A percentile compares a stretch with the other conserved stretches of the same genome.
Conservation (phyloP, 2,113 vertebrate genomes). For the Cathartes aura region DNA sequence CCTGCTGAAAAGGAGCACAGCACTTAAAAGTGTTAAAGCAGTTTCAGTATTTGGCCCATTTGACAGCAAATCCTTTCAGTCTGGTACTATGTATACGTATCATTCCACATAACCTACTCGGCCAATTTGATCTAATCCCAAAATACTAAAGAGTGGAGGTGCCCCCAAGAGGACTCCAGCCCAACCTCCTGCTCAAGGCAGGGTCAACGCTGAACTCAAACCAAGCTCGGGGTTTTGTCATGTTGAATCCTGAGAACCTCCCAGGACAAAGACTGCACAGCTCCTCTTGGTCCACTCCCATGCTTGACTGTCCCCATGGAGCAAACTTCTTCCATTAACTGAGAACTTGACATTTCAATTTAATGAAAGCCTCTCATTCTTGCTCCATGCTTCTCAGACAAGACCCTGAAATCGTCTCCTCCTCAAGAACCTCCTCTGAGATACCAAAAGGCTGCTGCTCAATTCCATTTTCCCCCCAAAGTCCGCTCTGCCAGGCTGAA, state of each 20-base stretch:
- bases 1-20: neutral
- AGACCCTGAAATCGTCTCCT: neutral
- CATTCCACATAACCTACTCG: neutral
- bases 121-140: neutral
- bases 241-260: rapidly evolving
- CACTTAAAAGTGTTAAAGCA: neutral
- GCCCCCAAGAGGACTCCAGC: neutral
- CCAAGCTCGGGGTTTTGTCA: neutral
- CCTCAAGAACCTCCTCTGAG: neutral
- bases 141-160: rapidly evolving
- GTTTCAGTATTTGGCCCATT: neutral
- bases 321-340: neutral
- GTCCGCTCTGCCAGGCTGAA: neutral
- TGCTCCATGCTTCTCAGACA: neutral
- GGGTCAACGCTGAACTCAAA: neutral
- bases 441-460: neutral
- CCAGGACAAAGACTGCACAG: neutral
- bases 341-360: rapidly evolving
- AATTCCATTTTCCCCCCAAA: neutral
- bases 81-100: rapidly evolving
- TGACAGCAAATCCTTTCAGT: neutral
- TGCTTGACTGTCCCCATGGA: rapidly evolving
- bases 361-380: neutral
- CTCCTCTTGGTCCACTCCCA: neutral
- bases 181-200: neutral